A percentile compares a stretch with the other conserved stretches of the same genome.
phyloP scores from a whole-genome alignment of 2,797 vertebrate species.

The Sebastes iracundus region DNA sequence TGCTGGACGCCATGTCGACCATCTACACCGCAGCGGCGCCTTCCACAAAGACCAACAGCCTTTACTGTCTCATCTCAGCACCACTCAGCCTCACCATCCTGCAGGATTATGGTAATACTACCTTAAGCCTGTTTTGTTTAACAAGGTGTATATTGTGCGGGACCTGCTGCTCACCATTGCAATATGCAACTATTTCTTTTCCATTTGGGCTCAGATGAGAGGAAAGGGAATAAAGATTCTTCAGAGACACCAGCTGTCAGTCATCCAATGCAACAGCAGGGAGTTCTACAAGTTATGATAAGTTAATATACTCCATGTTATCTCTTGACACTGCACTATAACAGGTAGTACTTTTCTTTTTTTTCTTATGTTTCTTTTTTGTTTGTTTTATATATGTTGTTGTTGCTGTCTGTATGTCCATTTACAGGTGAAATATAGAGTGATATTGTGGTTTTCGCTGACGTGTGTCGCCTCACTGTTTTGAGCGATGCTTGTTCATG shows the following conservation, averaged over 20 bases:
- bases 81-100: conserved; percentile 32
- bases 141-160: conserved; percentile 23
- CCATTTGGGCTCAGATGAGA: background rate
- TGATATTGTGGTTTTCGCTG: no score
- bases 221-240: background rate
- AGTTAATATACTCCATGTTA: background rate
- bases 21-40: background rate
- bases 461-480: no score
- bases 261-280: background rate
- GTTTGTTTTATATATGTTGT: no score
- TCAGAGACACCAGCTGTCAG: conserved; percentile 11
- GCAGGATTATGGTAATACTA: conserved; percentile 52
- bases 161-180: conserved; percentile 11
- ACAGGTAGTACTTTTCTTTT: no score
- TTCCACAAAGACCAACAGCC: background rate
- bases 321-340: no score
- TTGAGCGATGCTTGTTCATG: no score
- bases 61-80: conserved; percentile 27
- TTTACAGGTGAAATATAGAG: no score
- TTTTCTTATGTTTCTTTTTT: no score
- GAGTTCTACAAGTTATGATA: background rate
- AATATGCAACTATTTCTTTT: background rate
- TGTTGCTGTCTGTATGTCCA: no score
- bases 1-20: background rate
- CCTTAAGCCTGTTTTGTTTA: conserved; percentile 52